A percentile compares a stretch with the other conserved stretches of the same genome.
These are phyloP conservation scores for Drosophila kokeensis DNA, from an alignment of 2,888 invertebrate genomes.

Conservation along the genomic window DNA sequence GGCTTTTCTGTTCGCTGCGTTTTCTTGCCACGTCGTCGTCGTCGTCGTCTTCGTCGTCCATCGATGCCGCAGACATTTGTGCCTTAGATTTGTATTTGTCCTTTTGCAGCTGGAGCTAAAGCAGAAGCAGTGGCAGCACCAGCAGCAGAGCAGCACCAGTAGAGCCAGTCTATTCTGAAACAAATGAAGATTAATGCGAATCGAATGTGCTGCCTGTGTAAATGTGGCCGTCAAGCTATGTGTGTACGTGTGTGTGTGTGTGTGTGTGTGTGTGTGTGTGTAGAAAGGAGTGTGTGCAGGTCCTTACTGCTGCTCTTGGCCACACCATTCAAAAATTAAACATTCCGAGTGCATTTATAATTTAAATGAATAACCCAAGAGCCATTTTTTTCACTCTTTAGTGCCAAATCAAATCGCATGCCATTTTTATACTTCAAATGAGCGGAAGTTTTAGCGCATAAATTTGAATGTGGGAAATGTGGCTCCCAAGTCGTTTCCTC, in stretches of 20 bases:
- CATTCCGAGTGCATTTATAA: slow-evolving; percentile 82
- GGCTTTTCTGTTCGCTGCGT: slow-evolving; percentile 81
- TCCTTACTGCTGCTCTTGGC: slow-evolving; percentile 32
- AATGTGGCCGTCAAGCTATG: slow-evolving; percentile 57
- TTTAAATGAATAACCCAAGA: slow-evolving; percentile 79
- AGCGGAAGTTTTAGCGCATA: slow-evolving; percentile 80
- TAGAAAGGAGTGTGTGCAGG: slow-evolving; percentile 22
- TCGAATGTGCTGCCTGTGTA: slow-evolving; percentile 80
- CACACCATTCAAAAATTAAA: slow-evolving; percentile 79
- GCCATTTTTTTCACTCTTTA: slow-evolving; percentile 19
- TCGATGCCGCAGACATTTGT: slow-evolving; percentile 81
- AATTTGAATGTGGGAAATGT: slow-evolving; percentile 65
- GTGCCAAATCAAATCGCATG: slow-evolving; percentile 59
- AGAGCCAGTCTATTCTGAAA: slow-evolving; percentile 78
- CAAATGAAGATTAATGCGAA: slow-evolving; percentile 81
- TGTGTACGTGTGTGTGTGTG: slow-evolving; percentile 7
- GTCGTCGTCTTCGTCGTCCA: slow-evolving; percentile 45
- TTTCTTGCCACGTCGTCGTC: slow-evolving; percentile 58
- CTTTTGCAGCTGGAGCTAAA: slow-evolving; percentile 50
- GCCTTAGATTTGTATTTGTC: slow-evolving; percentile 81
- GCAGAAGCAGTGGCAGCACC: slow-evolving; percentile 15
- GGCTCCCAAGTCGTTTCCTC: slow-evolving; percentile 45
- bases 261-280: slow-evolving; percentile 12
- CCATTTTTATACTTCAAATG: slow-evolving; percentile 69
- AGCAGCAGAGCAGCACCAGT: slow-evolving; percentile 16